Conservation (phyloP, 2,113 vertebrate genomes). For the Pantherophis guttatus region DNA sequence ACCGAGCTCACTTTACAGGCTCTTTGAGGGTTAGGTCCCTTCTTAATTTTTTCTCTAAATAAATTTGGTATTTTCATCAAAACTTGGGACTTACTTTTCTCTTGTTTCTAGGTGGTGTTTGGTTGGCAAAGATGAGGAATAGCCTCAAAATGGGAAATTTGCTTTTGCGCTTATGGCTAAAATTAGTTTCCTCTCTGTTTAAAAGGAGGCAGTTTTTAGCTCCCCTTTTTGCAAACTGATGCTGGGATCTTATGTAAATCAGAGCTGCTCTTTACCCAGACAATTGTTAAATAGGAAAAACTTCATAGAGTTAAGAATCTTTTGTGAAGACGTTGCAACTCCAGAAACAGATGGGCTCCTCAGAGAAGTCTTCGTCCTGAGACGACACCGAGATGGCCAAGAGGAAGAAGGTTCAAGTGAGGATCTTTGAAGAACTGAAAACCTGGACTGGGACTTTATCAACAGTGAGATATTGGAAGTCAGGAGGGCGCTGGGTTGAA, state of each 20-base stretch:
- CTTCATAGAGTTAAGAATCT: neutral
- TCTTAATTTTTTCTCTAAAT: neutral
- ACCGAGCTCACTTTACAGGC: neutral
- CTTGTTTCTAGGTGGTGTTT: neutral
- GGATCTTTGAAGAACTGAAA: neutral
- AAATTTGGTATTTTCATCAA: neutral
- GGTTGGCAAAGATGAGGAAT: neutral
- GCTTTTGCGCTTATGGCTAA: neutral
- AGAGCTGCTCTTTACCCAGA: neutral
- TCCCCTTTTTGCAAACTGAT: neutral
- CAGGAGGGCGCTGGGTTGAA: neutral
- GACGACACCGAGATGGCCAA: neutral
- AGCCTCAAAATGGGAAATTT: neutral
- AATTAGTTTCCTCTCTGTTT: neutral
- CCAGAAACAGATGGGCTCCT: neutral
- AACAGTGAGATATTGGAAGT: neutral
- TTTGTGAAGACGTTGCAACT: neutral
- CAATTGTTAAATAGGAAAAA: neutral
- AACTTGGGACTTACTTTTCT: neutral
- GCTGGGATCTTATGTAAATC: neutral
- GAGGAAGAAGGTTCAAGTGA: neutral
- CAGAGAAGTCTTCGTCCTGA: neutral
- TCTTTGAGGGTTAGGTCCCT: neutral
- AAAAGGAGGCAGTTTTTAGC: neutral
- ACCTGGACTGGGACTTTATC: neutral